Conservation (phyloP, 2,113 vertebrate genomes). For the Malurus elegans region DNA sequence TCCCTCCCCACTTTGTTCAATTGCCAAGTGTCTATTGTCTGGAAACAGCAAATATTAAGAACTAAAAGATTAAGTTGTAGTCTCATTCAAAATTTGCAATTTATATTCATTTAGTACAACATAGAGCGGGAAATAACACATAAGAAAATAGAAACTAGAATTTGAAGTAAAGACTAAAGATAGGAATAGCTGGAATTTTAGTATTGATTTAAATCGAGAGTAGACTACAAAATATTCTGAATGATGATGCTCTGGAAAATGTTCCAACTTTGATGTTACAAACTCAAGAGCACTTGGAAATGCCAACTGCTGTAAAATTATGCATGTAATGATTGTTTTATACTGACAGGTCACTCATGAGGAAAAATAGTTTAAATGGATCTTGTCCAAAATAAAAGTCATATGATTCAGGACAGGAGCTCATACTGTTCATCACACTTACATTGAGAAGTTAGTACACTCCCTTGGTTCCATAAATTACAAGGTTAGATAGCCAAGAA, state of each 20-base stretch:
- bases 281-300: neutral
- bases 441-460: neutral
- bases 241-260: neutral
- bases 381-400: neutral
- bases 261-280: neutral
- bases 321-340: neutral
- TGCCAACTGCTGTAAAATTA: neutral
- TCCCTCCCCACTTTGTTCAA: neutral
- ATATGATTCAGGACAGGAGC: neutral
- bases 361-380: constrained; percentile 31
- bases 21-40: neutral
- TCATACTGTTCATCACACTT: neutral
- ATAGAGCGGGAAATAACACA: neutral
- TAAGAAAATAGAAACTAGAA: neutral
- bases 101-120: neutral
- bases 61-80: neutral
- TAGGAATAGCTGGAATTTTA: neutral
- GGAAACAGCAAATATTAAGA: neutral
- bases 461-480: neutral
- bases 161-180: neutral
- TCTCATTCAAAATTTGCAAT: neutral
- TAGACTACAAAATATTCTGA: neutral
- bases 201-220: neutral
- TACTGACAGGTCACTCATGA: neutral
- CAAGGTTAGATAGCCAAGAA: neutral